phyloP scores from a whole-genome alignment of 2,113 vertebrate species.

The Gasterosteus aculeatus region DNA sequence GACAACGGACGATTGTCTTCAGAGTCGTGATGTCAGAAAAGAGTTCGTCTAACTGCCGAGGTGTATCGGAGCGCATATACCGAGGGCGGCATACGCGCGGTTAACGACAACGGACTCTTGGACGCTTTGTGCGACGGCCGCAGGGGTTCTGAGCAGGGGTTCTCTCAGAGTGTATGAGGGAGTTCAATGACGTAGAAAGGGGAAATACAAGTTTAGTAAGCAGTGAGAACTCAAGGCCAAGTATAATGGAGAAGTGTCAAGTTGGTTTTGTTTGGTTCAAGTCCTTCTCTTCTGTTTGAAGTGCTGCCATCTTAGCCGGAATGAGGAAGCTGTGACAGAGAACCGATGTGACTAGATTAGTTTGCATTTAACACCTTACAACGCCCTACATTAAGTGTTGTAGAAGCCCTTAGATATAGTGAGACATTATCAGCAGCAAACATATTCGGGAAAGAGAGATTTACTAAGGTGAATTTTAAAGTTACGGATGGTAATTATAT shows the following conservation, averaged over 20 bases:
- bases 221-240: background rate
- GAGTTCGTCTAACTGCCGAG: too few species aligned
- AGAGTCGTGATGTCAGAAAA: too few species aligned
- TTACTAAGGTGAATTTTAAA: background rate
- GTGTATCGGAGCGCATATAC: too few species aligned
- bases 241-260: background rate
- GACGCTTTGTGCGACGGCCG: too few species aligned
- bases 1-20: too few species aligned
- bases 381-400: background rate
- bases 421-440: background rate
- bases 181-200: conserved; percentile 11
- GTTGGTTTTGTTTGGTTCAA: background rate
- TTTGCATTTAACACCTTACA: background rate
- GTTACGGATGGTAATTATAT: too few species aligned
- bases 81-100: too few species aligned
- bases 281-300: background rate
- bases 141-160: too few species aligned
- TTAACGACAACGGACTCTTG: too few species aligned
- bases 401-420: background rate
- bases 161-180: background rate
- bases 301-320: background rate
- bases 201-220: conserved; percentile 15
- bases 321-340: background rate
- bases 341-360: background rate
- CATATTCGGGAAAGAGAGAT: background rate